phyloP scores from a whole-genome alignment of 2,113 vertebrate species.

The Chunga burmeisteri region DNA sequence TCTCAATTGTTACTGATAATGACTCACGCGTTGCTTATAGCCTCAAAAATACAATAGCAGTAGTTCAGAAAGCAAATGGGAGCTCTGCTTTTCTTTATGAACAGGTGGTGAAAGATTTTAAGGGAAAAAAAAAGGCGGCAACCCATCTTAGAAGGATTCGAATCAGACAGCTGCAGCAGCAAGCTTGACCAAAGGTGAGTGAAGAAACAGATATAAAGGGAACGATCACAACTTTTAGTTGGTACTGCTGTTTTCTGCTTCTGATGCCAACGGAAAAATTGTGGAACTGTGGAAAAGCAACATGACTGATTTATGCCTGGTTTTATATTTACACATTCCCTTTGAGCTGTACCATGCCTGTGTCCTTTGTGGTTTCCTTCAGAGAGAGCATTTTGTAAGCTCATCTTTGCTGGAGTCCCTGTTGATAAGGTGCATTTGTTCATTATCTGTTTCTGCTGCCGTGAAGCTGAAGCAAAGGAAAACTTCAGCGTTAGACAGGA shows the following conservation, averaged over 20 bases:
- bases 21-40: background rate
- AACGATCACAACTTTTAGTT: background rate
- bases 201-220: background rate
- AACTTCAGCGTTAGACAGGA: background rate
- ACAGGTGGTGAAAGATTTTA: background rate
- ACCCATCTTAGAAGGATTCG: background rate
- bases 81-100: conserved; percentile 36
- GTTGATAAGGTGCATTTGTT: background rate
- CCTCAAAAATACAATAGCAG: background rate
- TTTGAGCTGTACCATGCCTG: background rate
- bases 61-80: background rate
- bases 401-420: background rate
- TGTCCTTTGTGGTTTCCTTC: background rate
- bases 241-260: background rate
- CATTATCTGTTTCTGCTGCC: background rate
- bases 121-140: background rate
- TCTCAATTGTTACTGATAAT: background rate
- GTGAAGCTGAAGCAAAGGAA: background rate
- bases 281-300: background rate
- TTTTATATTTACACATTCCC: background rate
- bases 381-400: background rate
- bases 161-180: background rate
- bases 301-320: background rate
- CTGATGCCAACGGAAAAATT: background rate
- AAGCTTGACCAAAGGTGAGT: background rate